Conservation (phyloP, 2,888 invertebrate genomes). For the Oligia strigilis region DNA sequence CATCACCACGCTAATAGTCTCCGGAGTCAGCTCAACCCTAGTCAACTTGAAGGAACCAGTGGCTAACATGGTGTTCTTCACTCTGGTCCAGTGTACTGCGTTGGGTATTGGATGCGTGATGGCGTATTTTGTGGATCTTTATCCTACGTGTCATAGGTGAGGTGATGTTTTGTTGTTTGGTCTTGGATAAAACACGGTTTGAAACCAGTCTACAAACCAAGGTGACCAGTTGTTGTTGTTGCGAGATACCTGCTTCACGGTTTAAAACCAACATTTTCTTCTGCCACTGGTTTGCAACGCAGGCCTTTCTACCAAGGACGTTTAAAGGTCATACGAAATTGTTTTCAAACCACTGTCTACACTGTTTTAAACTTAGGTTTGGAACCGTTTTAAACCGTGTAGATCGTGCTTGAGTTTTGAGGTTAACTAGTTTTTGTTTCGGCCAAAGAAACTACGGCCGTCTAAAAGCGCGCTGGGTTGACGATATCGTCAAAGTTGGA, state of each 20-base stretch:
- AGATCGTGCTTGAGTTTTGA: background rate
- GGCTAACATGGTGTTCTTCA: slow-evolving; percentile 75
- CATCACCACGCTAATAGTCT: slow-evolving; percentile 81
- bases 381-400: no score
- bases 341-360: no score
- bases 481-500: background rate
- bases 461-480: background rate
- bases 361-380: no score
- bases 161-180: background rate
- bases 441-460: background rate
- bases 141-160: slow-evolving; percentile 80
- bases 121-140: slow-evolving; percentile 79
- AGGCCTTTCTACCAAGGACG: no score
- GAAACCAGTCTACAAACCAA: no score
- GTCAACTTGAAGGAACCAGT: slow-evolving; percentile 81
- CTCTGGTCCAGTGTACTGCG: slow-evolving; percentile 72
- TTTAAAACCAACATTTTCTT: no score
- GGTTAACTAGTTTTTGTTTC: background rate
- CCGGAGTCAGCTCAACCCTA: slow-evolving; percentile 88
- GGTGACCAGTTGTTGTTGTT: no score
- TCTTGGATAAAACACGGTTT: background rate
- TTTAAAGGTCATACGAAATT: no score
- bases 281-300: no score
- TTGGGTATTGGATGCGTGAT: slow-evolving; percentile 75
- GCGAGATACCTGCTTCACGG: no score